Conservation (phyloP, 2,888 invertebrate genomes). For the Erebia palarica region DNA sequence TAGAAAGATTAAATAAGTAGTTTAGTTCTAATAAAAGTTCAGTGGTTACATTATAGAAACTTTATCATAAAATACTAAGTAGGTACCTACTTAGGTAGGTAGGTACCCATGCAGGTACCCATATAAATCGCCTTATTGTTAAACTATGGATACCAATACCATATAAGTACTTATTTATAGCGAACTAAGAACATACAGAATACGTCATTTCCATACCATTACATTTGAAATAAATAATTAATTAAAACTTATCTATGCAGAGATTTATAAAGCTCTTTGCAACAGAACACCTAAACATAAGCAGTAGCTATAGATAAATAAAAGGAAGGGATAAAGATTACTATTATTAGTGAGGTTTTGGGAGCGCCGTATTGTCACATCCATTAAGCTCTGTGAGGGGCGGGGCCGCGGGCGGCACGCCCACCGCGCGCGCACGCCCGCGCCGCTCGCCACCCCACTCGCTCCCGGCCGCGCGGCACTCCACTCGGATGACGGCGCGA, state of each 20-base stretch:
- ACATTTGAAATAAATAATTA: too few species aligned
- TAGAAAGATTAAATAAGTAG: too few species aligned
- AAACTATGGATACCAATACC: too few species aligned
- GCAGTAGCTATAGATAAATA: constrained; percentile 24
- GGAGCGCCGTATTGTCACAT: constrained; percentile 80
- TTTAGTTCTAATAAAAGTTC: too few species aligned
- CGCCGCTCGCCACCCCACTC: constrained; percentile 49
- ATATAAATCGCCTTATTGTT: too few species aligned
- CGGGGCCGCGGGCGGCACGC: constrained; percentile 50
- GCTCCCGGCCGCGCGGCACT: constrained; percentile 41
- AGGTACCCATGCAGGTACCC: too few species aligned
- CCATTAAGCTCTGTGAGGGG: constrained; percentile 71
- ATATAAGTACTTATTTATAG: too few species aligned
- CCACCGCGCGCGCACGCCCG: constrained; percentile 52
- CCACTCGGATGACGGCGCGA: constrained; percentile 44
- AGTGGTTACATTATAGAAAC: too few species aligned
- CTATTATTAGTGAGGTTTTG: constrained; percentile 63
- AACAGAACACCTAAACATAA: constrained; percentile 11
- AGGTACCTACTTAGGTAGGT: too few species aligned
- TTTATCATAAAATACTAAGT: too few species aligned
- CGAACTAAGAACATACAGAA: too few species aligned
- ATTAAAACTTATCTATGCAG: not conserved
- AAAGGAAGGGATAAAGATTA: constrained; percentile 71
- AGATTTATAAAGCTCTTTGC: not conserved
- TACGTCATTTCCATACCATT: too few species aligned